These are phyloP conservation scores for Argyrosomus regius DNA, from an alignment of 2,797 vertebrate genomes.

Conservation along the genomic window DNA sequence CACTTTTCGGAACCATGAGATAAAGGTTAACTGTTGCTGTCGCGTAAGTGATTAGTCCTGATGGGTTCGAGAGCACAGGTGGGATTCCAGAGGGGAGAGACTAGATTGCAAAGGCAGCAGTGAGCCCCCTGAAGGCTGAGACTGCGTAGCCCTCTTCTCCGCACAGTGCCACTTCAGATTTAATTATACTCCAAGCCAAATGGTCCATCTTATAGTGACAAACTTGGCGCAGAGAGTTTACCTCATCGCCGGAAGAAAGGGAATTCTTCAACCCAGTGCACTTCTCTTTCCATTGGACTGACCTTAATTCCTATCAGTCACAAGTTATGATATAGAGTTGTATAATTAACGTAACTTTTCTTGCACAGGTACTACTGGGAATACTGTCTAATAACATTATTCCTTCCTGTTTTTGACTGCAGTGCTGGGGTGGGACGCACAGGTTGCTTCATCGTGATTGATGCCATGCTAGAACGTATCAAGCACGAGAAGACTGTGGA, in stretches of 20 bases:
- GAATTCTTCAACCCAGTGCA: slow-evolving; percentile 33
- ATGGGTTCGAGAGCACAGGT: slow-evolving; percentile 75
- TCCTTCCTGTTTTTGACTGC: slow-evolving; percentile 41
- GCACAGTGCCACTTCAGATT: slow-evolving; percentile 75
- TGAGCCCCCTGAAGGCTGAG: slow-evolving; percentile 47
- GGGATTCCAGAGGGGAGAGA: slow-evolving; percentile 60
- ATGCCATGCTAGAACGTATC: slow-evolving; percentile 99
- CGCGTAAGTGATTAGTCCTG: slow-evolving; percentile 73
- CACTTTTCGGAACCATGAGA: slow-evolving; percentile 64
- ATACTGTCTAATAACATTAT: neutral
- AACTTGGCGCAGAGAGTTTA: slow-evolving; percentile 58
- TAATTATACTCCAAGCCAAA: slow-evolving; percentile 74
- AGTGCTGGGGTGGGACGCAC: slow-evolving; percentile 98
- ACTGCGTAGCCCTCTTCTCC: slow-evolving; percentile 60
- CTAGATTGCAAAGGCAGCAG: slow-evolving; percentile 60
- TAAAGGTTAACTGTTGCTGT: slow-evolving; percentile 77
- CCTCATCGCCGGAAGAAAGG: slow-evolving; percentile 27
- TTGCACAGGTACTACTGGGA: neutral
- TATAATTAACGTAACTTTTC: neutral
- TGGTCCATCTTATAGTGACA: slow-evolving; percentile 51
- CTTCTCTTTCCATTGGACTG: slow-evolving; percentile 17
- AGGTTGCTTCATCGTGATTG: slow-evolving; percentile 99
- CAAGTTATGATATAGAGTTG: neutral
- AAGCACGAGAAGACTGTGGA: slow-evolving; percentile 99
- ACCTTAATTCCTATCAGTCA: neutral